A percentile compares a stretch with the other conserved stretches of the same genome.
Conservation (phyloP, 2,797 vertebrate genomes). For the Eospalax fontanierii region DNA sequence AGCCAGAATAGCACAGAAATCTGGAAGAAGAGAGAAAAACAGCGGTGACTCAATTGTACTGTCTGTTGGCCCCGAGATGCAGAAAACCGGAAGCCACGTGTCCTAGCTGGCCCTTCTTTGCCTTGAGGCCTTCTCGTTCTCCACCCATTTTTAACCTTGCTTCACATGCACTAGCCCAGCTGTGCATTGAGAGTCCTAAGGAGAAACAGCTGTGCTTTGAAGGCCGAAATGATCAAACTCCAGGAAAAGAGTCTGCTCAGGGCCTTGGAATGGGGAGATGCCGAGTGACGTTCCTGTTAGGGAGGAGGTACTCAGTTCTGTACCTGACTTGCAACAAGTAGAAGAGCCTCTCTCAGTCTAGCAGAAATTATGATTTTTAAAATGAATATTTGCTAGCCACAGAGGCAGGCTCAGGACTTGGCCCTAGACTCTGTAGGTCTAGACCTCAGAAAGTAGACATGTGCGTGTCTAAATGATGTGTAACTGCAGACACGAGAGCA, state of each 20-base stretch:
- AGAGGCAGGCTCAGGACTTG: not conserved
- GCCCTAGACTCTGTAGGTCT: not conserved
- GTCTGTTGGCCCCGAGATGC: constrained; percentile 17
- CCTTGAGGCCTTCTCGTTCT: not conserved
- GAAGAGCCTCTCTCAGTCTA: not conserved
- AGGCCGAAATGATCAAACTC: not conserved
- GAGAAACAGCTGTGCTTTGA: not conserved
- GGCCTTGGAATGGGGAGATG: not conserved
- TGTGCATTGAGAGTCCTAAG: not conserved
- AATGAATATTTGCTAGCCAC: not conserved
- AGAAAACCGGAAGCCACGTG: not conserved
- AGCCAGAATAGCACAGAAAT: constrained; percentile 73
- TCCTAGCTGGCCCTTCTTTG: not conserved
- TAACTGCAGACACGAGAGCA: not conserved
- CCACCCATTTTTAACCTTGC: not conserved
- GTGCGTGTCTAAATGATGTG: not conserved
- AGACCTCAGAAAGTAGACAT: not conserved
- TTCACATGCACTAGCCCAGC: not conserved
- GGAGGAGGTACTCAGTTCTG: not conserved
- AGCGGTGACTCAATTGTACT: constrained; percentile 55
- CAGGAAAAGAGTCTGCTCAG: not conserved
- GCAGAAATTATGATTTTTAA: not conserved
- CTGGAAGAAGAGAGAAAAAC: constrained; percentile 54
- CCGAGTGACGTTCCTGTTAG: not conserved
- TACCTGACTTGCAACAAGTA: not conserved